Conservation (phyloP, 2,113 vertebrate species). For the Triplophysa siluroides region DNA sequence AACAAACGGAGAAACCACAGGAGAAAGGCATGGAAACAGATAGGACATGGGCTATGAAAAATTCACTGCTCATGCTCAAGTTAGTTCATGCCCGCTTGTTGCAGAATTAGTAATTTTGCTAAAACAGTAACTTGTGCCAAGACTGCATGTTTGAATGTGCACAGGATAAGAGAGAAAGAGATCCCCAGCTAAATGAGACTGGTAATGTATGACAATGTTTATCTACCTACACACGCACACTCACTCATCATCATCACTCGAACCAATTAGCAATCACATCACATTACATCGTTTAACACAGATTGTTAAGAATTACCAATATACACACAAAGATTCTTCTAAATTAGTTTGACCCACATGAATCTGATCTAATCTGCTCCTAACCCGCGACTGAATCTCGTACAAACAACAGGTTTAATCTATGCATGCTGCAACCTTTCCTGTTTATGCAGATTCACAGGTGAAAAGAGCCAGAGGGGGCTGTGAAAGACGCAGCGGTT, state of each 20-base stretch:
- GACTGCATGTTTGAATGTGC: constrained; percentile 34
- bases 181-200: constrained; percentile 23
- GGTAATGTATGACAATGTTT: constrained; percentile 9
- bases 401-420: background rate
- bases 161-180: background rate
- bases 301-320: background rate
- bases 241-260: background rate
- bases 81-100: constrained; percentile 28
- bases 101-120: constrained; percentile 12
- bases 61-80: constrained; percentile 29
- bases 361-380: constrained; percentile 6
- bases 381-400: constrained; percentile 7
- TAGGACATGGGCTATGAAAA: background rate
- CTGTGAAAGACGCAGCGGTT: background rate
- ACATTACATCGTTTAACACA: background rate
- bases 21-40: background rate
- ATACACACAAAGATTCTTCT: background rate
- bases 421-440: background rate
- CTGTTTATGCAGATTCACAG: background rate
- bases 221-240: background rate
- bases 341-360: background rate
- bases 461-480: background rate
- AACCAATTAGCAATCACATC: background rate
- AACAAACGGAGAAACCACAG: background rate
- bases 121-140: constrained; percentile 22